Conservation (phyloP, 2,797 vertebrate species). For the Acanthurus leucopareius region DNA sequence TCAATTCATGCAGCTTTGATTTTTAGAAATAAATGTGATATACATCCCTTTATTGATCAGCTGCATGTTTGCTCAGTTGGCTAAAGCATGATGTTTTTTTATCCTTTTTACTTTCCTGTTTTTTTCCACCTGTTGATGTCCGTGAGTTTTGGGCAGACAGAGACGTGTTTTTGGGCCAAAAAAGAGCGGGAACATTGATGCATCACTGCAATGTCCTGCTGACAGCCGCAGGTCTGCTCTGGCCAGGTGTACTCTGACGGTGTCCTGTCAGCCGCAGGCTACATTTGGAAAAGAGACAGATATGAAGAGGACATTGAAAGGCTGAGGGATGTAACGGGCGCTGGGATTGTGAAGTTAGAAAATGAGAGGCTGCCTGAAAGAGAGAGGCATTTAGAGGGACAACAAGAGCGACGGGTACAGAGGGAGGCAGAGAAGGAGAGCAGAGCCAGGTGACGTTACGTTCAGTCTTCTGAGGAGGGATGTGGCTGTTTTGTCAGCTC, state of each 20-base stretch:
- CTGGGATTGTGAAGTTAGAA: conserved; percentile 50
- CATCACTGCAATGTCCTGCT: conserved; percentile 45
- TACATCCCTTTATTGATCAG: not conserved
- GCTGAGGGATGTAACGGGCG: conserved; percentile 50
- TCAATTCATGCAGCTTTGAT: not conserved
- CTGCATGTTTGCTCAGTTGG: not conserved
- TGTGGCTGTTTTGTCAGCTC: conserved; percentile 72
- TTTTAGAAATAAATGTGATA: not conserved
- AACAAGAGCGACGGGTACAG: conserved; percentile 52
- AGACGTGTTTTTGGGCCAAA: conserved; percentile 12
- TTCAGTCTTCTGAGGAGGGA: conserved; percentile 68
- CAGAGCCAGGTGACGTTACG: conserved; percentile 67
- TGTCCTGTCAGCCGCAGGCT: conserved; percentile 45
- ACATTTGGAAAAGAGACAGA: conserved; percentile 49
- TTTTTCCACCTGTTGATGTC: conserved; percentile 31
- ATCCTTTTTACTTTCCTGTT: not conserved
- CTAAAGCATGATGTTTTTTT: not conserved
- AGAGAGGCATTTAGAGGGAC: conserved; percentile 59
- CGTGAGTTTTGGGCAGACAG: conserved; percentile 6
- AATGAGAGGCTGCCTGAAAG: conserved; percentile 64
- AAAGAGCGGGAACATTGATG: conserved; percentile 45
- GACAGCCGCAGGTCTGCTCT: conserved; percentile 49
- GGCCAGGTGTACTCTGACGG: conserved; percentile 36
- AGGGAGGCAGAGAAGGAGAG: conserved; percentile 50
- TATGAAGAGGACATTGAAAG: conserved; percentile 61